Evolutionary conservation across 2,888 invertebrate species (phyloP).

Genomic region (Tryphoninae sp.): DNA sequence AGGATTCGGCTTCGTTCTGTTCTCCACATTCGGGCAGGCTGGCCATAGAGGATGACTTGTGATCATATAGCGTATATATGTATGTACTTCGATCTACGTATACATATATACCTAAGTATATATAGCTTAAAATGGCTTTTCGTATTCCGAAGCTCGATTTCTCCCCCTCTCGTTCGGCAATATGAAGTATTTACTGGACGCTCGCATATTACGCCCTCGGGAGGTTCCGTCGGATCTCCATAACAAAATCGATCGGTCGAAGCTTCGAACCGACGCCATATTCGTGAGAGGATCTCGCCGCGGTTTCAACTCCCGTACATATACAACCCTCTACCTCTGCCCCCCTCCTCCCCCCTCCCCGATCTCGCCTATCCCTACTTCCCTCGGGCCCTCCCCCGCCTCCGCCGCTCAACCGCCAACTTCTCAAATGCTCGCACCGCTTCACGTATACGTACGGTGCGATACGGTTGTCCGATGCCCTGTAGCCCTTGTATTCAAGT

Average conservation of each 20-base stretch:
- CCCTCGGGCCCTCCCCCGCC: not conserved
- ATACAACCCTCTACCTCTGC: conserved; percentile 20
- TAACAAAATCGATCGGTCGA: conserved; percentile 71
- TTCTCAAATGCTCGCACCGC: not conserved
- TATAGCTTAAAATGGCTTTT: conserved; percentile 65
- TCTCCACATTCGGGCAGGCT: conserved; percentile 33
- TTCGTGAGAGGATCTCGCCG: conserved; percentile 15
- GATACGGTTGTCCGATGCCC: conserved; percentile 8
- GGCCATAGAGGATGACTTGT: not conserved
- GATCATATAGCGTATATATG: not conserved
- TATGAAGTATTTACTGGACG: conserved; percentile 72
- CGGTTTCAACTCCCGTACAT: conserved; percentile 21
- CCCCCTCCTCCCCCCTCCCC: not conserved
- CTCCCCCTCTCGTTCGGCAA: conserved; percentile 50
- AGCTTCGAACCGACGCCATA: conserved; percentile 54
- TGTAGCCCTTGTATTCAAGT: conserved; percentile 22
- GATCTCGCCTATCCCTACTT: too few relatives aligned
- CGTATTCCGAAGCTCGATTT: conserved; percentile 64
- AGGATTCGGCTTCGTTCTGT: conserved; percentile 45
- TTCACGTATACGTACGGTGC: not conserved
- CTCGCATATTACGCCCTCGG: conserved; percentile 67
- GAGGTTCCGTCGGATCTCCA: conserved; percentile 66
- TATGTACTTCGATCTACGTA: not conserved
- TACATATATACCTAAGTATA: conserved; percentile 3
- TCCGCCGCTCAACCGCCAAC: not conserved